Conservation (phyloP, 2,888 invertebrate species). For the Phengaris alcon region DNA sequence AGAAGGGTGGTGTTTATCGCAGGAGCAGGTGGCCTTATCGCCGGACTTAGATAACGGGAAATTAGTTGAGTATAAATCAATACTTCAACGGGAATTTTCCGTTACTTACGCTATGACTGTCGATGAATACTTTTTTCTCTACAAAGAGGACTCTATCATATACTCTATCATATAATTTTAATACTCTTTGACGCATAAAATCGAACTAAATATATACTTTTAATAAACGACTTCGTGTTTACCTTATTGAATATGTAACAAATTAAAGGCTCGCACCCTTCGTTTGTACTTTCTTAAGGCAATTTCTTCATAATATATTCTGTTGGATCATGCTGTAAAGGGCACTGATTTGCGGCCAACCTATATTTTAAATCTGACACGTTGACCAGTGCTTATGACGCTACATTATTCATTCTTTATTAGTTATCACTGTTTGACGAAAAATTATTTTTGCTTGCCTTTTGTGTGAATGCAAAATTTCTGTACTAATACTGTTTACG, state of each 20-base stretch:
- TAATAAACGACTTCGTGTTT: not conserved
- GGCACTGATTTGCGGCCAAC: not conserved
- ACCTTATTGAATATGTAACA: conserved; percentile 11
- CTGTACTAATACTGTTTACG: no score
- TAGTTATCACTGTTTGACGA: no score
- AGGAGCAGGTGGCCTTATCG: conserved; percentile 63
- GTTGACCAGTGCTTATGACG: not conserved
- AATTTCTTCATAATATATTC: conserved; percentile 39
- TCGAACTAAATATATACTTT: not conserved
- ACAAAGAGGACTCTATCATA: not conserved
- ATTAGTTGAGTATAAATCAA: conserved; percentile 69
- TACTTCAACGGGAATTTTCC: conserved; percentile 53
- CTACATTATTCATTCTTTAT: not conserved
- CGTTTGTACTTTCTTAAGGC: conserved; percentile 34
- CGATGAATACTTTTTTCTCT: conserved; percentile 11
- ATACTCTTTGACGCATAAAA: not conserved
- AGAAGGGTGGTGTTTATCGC: conserved; percentile 67
- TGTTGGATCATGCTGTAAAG: conserved; percentile 34
- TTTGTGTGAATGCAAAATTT: no score
- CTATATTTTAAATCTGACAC: conserved; percentile 1
- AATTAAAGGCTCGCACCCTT: conserved; percentile 33
- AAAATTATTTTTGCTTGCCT: no score
- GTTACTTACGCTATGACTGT: conserved; percentile 40
- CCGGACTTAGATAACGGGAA: conserved; percentile 63
- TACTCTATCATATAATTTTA: not conserved